Evolutionary conservation across 2,888 invertebrate species (phyloP).

Genomic region (Tachina grossa): DNA sequence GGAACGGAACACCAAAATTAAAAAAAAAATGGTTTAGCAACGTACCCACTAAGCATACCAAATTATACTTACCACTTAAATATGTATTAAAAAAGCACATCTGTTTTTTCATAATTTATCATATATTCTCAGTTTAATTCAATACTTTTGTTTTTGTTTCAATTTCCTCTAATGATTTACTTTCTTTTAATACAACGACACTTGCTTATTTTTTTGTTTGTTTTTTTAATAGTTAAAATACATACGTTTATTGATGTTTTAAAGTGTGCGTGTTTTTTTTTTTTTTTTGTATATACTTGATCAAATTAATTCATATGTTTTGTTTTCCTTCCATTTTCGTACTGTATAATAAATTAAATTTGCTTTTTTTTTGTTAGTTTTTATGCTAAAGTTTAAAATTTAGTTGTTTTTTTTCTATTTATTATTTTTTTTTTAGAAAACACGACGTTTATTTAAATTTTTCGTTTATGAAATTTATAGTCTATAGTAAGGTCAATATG

Average conservation of each 20-base stretch:
- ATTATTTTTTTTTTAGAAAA: slow-evolving; percentile 48
- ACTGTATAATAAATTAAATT: slow-evolving; percentile 49
- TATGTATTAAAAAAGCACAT: background rate
- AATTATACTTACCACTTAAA: background rate
- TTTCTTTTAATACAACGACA: slow-evolving; percentile 66
- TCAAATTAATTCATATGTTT: slow-evolving; percentile 50
- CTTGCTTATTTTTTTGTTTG: slow-evolving; percentile 36
- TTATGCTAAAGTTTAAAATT: slow-evolving; percentile 60
- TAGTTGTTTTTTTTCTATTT: slow-evolving; percentile 33
- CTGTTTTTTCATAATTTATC: slow-evolving; percentile 47
- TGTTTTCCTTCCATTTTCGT: slow-evolving; percentile 30
- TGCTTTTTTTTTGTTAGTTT: slow-evolving; percentile 38
- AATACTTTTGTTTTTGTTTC: slow-evolving; percentile 61
- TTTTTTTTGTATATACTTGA: slow-evolving; percentile 44
- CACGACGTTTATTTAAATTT: slow-evolving; percentile 38
- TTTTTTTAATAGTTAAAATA: slow-evolving; percentile 58
- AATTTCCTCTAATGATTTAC: slow-evolving; percentile 66
- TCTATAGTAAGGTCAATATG: slow-evolving; percentile 69
- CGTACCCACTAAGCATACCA: too few relatives aligned
- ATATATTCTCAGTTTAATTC: slow-evolving; percentile 66
- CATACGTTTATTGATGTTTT: slow-evolving; percentile 54
- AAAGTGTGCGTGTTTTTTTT: slow-evolving; percentile 67
- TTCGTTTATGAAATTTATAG: slow-evolving; percentile 66
- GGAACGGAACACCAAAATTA: background rate
- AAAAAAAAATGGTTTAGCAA: too few relatives aligned